Percentiles rank a stretch among this genome's conserved stretches.
Conservation (phyloP, 2,888 invertebrate species). For the Ceratothoa steindachneri region DNA sequence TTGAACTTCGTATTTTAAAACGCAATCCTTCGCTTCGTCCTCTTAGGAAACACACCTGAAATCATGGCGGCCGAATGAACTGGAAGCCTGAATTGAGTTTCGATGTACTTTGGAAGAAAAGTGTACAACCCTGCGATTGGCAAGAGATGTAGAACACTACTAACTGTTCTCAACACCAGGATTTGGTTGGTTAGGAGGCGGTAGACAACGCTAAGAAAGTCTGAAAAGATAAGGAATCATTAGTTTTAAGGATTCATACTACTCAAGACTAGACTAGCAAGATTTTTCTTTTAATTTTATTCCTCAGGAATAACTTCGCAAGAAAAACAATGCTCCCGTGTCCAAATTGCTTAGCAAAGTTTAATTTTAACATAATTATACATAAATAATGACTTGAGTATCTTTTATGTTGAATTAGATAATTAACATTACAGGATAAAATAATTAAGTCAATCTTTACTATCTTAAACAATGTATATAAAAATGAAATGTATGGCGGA, state of each 20-base stretch:
- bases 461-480: no score
- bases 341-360: background rate
- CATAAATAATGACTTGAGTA: no score
- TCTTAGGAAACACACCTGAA: conserved; percentile 64
- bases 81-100: conserved; percentile 83
- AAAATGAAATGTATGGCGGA: no score
- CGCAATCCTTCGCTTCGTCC: background rate
- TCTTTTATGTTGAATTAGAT: no score
- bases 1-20: no score
- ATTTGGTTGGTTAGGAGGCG: conserved; percentile 82
- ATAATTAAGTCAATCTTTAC: no score
- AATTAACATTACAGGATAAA: no score
- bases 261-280: background rate
- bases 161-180: conserved; percentile 84
- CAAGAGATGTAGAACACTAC: conserved; percentile 81
- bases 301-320: background rate
- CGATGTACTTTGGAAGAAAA: conserved; percentile 86
- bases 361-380: no score
- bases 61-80: conserved; percentile 86
- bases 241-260: background rate
- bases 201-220: conserved; percentile 73
- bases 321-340: background rate
- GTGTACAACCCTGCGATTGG: conserved; percentile 89
- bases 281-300: background rate
- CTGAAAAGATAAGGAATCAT: conserved; percentile 51